A percentile compares a stretch with the other conserved stretches of the same genome.
Conservation (phyloP, 2,113 vertebrate species). For the Catharus fuscescens region DNA sequence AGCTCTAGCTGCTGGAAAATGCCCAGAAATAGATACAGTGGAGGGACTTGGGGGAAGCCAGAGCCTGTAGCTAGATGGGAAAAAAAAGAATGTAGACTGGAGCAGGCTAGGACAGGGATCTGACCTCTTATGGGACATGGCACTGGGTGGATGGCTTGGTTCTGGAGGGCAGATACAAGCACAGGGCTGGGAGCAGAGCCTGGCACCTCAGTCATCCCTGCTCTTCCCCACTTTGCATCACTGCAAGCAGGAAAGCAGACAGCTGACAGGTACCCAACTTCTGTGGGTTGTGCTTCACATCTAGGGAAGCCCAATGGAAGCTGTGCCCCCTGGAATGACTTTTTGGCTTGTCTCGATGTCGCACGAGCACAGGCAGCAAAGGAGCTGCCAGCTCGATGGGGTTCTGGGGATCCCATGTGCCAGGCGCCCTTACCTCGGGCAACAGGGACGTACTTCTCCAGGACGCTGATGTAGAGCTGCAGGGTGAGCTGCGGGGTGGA, state of each 20-base stretch:
- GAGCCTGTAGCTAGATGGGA: background rate
- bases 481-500: conserved; percentile 95
- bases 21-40: background rate
- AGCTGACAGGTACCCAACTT: background rate
- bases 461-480: conserved; percentile 90
- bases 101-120: background rate
- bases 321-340: background rate
- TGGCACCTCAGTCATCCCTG: background rate
- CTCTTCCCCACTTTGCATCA: background rate
- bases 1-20: background rate
- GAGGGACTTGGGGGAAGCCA: background rate
- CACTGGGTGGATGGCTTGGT: rapidly evolving
- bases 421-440: conserved; percentile 78
- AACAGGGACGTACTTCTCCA: conserved; percentile 82
- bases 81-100: background rate
- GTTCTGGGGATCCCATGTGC: rapidly evolving
- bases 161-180: background rate
- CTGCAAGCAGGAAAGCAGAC: background rate
- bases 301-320: background rate
- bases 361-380: rapidly evolving
- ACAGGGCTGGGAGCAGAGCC: background rate
- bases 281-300: rapidly evolving
- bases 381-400: background rate
- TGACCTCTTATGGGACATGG: background rate
- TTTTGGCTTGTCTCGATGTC: background rate